Base-by-base conservation (phyloP, 2,113 vertebrate genomes). In the Lethenteron reissneri region DNA sequence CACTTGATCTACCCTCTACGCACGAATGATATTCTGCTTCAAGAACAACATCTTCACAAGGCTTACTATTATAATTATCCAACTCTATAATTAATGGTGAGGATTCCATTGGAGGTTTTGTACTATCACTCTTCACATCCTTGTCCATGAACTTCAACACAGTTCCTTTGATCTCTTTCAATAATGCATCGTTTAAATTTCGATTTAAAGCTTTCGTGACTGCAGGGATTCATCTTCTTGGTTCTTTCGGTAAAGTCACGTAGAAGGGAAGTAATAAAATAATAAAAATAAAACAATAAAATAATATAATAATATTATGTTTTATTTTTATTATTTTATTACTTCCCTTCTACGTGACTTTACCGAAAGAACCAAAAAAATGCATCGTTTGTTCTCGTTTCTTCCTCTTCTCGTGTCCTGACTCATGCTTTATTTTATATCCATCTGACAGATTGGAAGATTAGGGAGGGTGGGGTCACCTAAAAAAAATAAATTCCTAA, bases 31-130 rank as follows among this genome's bases (percentile, higher is more conserved):
- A 68, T 68, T 68, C 64, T 68, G 10, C 10, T 68, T 68, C 8
- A 68, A 68, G 64, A 68, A 68, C 64, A 68, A 68, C 64, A 68
- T 68, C 25, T 68, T 68, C 64, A 68, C 64, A 68, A 68, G 64
- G 8, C 25, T 68, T 25, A 12, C 64, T 68, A 11, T 68, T 68
- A 68, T 68, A n/a, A n/a, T 68, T 10, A 68, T 68, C 64, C 64
- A 68, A 68, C 11, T 68, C 2, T 41, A 41, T 41, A 5, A 41
- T 41, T 41, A 41, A 41, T 41, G 41, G 41, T 41, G 41, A 41
- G 41, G 6, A 41, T 41, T 41, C 41, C 64, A 68, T 68, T 68
- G 64, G 64, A 68, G 64, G 8, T 68, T 68, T 68, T 68, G 64
- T 2, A 68, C 64, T 11, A 10, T 11, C 64, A 68, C 64, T 68